phyloP scores from a whole-genome alignment of 2,113 vertebrate species.

The Ardeotis arabs region DNA sequence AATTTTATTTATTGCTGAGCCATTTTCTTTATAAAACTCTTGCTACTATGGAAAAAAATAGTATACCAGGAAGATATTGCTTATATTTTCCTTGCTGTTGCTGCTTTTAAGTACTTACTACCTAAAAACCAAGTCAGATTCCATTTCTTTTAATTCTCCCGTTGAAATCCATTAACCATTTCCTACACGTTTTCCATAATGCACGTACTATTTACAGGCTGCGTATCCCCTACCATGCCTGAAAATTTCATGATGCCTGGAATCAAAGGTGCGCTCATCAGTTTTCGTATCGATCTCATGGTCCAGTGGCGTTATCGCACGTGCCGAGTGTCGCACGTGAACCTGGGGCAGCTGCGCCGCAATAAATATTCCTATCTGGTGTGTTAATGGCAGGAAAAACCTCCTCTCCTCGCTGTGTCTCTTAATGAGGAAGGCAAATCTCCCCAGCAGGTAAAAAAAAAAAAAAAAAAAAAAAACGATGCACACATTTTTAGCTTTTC shows the following conservation, averaged over 20 bases:
- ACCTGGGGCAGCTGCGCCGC: neutral
- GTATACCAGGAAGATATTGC: neutral
- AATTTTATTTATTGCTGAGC: neutral
- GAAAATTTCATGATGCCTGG: neutral
- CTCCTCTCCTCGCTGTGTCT: neutral
- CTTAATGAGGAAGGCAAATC: constrained; percentile 18
- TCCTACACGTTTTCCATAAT: neutral
- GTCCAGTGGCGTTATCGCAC: neutral
- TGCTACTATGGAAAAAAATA: accelerated
- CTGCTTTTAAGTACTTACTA: neutral
- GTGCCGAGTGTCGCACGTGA: accelerated
- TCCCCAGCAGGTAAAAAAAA: constrained; percentile 5
- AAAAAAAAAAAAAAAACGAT: neutral
- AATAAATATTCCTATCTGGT: neutral
- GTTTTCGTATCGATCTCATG: neutral
- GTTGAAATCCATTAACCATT: neutral
- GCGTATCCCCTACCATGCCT: neutral
- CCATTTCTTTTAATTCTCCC: neutral
- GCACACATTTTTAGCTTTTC: neutral
- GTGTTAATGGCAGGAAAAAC: neutral
- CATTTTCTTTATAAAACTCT: neutral
- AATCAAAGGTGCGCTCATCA: neutral
- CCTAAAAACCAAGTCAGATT: neutral
- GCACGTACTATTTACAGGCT: neutral
- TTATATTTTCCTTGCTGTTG: neutral